Evolutionary conservation across 2,888 invertebrate species (phyloP).

Genomic region (Eugnorisma glareosa): DNA sequence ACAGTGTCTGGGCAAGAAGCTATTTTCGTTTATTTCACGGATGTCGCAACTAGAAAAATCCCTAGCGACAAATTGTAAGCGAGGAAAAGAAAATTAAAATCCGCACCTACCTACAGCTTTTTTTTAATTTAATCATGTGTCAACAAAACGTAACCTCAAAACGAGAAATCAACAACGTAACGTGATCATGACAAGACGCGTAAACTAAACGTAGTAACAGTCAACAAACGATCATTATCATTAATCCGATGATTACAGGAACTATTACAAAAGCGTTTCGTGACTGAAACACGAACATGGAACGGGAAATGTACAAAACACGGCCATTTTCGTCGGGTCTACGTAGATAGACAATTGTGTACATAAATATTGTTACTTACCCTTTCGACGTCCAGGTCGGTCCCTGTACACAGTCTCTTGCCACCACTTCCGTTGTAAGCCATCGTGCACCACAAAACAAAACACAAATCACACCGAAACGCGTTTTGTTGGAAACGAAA

Average conservation of each 20-base stretch:
- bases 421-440: slow-evolving; percentile 93
- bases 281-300: slow-evolving; percentile 80
- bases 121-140: slow-evolving; percentile 77
- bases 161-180: slow-evolving; percentile 85
- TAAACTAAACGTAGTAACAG: slow-evolving; percentile 66
- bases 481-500: slow-evolving; percentile 79
- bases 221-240: slow-evolving; percentile 67
- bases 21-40: slow-evolving; percentile 68
- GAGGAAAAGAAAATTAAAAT: slow-evolving; percentile 25
- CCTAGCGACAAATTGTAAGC: slow-evolving; percentile 31
- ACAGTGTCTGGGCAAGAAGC: slow-evolving; percentile 79
- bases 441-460: slow-evolving; percentile 92
- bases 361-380: slow-evolving; percentile 77
- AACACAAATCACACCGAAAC: slow-evolving; percentile 90
- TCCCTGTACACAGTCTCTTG: slow-evolving; percentile 89
- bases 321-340: slow-evolving; percentile 87
- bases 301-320: slow-evolving; percentile 84
- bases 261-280: slow-evolving; percentile 64
- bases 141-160: slow-evolving; percentile 89
- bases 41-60: slow-evolving; percentile 61
- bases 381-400: slow-evolving; percentile 89
- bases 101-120: slow-evolving; percentile 21
- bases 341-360: slow-evolving; percentile 76
- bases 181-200: slow-evolving; percentile 81
- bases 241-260: slow-evolving; percentile 62